Evolutionary conservation across 2,888 invertebrate genomes (phyloP), one percentile per base, ranked within the genome.

Genomic region (Magallana nippona): DNA sequence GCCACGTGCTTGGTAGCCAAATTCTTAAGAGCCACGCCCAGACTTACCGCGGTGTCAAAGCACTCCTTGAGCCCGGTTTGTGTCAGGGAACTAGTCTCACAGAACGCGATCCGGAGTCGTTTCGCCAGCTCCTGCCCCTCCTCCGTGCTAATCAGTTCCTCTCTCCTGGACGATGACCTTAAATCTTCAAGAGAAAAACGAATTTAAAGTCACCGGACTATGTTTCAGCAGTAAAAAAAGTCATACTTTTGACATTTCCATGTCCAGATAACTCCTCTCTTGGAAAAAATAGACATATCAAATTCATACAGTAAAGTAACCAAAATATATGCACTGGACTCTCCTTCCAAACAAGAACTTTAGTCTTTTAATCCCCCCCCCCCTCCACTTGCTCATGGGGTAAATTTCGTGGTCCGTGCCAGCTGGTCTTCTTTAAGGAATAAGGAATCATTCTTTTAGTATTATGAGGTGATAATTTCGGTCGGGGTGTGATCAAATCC

Each of bases 51-150:
- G 57, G 87, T 82, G 15, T 91, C 89, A 84, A 93, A 91, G 71
- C 91, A 91, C 0, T 82, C 80, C 55, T 89, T 88, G 8, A 93
- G 79, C 2, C 92, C 93, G 10, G 84, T 55, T 44, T 88, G 86
- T 11, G 89, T 89, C 2, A 92, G 87, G 10, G 93, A 88, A 84
- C 93, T 93, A 10, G 92, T 93, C 82, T 93, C 93, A 62, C 86
- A 88, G 81, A 90, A 92, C 19, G 79, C 81, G 55, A 91, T 56
- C 0, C 88, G 87, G 3, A 88, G 71, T 22, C 78, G 82, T 77
- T 88, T 89, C 1, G 92, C 92, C 55, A 92, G 2, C 10, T 55
- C 82, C 8, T 62, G 56, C 0, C 86, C 91, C 57, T 90, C 89
- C 11, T 87, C 82, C 15, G 84, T 84, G 0, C 86, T 85, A 5